A percentile compares a stretch with the other conserved stretches of the same genome.
Evolutionary conservation across 2,113 vertebrate genomes (phyloP).

Genomic region (Donacobius atricapilla): DNA sequence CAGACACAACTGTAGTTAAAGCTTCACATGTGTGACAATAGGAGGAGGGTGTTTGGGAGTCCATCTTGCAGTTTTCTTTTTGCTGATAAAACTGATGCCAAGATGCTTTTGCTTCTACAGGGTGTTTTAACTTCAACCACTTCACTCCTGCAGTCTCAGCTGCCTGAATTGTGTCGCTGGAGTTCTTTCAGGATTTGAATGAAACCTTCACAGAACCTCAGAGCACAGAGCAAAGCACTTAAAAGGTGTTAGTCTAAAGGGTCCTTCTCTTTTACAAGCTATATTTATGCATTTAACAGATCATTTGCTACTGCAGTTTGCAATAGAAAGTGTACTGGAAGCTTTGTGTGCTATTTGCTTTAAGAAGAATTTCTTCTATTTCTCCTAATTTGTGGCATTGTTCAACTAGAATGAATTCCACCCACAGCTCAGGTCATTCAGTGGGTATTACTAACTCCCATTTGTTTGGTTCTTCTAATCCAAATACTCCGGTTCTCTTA

Average conservation of each 20-base stretch:
- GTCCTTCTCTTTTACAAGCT: not conserved
- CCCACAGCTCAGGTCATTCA: not conserved
- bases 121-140: not conserved
- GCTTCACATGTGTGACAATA: not conserved
- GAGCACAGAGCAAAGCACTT: not conserved
- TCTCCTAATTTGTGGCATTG: not conserved
- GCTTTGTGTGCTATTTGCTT: not conserved
- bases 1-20: not conserved
- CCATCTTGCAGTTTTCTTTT: not conserved
- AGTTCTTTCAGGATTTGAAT: not conserved
- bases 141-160: not conserved
- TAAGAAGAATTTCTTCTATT: slow-evolving; percentile 23
- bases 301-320: not conserved
- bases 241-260: not conserved
- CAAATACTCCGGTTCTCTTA: not conserved
- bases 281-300: not conserved
- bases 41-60: not conserved
- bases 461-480: not conserved
- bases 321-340: not conserved
- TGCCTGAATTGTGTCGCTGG: not conserved
- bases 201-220: not conserved
- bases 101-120: not conserved
- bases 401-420: not conserved
- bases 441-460: not conserved
- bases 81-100: not conserved